Evolutionary conservation across 2,797 vertebrate genomes (phyloP), one percentile per base, ranked within the genome.

Genomic region (Kryptopterus vitreolus): DNA sequence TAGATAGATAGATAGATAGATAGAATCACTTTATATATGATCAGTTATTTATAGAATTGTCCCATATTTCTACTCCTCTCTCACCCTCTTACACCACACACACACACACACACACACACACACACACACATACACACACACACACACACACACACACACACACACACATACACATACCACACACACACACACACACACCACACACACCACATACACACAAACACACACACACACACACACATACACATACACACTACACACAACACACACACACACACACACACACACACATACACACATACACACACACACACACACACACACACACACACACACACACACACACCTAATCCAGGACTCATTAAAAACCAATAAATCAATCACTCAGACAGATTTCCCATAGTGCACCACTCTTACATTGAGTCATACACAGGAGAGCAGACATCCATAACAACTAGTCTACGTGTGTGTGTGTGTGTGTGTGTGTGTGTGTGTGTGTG

Each of bases 361-460:
- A 75, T 81, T 33, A 74, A 69, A 33, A 85, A 62, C 15, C 78
- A 85, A 88, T 87, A 84, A 82, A 83, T 87, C 81, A 69, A 77
- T 77, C 62, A 33, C 13, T 77, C 6, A 13, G 38, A 59, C 74
- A 48, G n/a, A 22, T 63, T 29, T 76, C 50, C 69, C 26, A 53
- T 75, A 12, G 29, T 59, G 33, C 53, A 46, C 33, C 43, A 26
- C 73, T 29, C n/a, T 26, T 61, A 76, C 38, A 46, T 16, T 61
- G 57, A 61, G 24, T 52, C 58, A 76, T 61, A 76, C 20, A 29
- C 38, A 48, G 43, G 58, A 76, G 24, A 48, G 35, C 57, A 75
- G 55, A 46, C 57, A 0, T 9, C 58, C 24, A 65, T 52, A 29
- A 62, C 18, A 63, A 62, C 38, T 10, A 43, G 48, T 18, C 48